These are phyloP conservation scores for Allophyes oxyacanthae DNA, from an alignment of 2,888 invertebrate species.

Conservation along the genomic window DNA sequence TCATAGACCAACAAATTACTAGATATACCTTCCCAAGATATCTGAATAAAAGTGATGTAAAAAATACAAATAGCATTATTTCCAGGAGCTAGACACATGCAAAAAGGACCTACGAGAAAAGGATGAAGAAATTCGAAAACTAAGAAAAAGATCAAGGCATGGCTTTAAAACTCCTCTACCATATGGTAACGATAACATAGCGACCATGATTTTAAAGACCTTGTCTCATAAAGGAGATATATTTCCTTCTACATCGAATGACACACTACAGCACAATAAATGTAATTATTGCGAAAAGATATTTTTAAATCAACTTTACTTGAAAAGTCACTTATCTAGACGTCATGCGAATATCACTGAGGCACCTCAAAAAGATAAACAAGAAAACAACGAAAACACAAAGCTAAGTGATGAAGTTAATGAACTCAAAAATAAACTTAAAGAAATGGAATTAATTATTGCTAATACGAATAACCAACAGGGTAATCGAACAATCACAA, in stretches of 20 bases:
- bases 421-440: constrained; percentile 83
- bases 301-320: constrained; percentile 91
- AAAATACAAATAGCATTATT: background rate
- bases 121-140: constrained; percentile 85
- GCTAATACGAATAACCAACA: constrained; percentile 57
- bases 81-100: constrained; percentile 86
- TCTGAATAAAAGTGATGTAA: background rate
- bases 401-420: constrained; percentile 87
- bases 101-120: constrained; percentile 84
- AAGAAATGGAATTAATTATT: constrained; percentile 80
- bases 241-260: constrained; percentile 70
- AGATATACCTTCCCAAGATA: background rate
- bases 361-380: constrained; percentile 71
- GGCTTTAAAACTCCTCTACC: constrained; percentile 71
- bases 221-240: constrained; percentile 77
- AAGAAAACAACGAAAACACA: constrained; percentile 84
- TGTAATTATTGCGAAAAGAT: constrained; percentile 92
- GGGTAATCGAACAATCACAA: constrained; percentile 32
- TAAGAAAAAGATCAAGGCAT: constrained; percentile 84
- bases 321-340: constrained; percentile 90
- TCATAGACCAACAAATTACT: no score
- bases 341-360: constrained; percentile 84
- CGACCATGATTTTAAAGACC: constrained; percentile 83
- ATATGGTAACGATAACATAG: constrained; percentile 84
- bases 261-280: constrained; percentile 84